Conservation (phyloP, 1,140 invertebrate genomes). For the Drosophila nikananu region DNA sequence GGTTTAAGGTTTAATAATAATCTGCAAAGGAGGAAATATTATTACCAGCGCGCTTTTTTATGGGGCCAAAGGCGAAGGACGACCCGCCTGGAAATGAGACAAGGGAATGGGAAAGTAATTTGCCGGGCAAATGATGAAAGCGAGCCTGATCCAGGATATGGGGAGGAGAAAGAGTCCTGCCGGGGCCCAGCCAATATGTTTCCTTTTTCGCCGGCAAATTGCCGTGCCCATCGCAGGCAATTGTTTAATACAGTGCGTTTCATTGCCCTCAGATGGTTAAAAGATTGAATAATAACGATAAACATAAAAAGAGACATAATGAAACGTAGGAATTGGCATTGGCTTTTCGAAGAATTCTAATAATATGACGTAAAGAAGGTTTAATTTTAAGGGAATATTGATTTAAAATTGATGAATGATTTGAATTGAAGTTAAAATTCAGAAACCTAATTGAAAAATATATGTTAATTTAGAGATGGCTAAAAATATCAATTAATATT, state of each 20-base stretch:
- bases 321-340: slow-evolving; percentile 10
- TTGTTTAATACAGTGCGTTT: slow-evolving; percentile 46
- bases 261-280: slow-evolving; percentile 33
- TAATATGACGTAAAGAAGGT: no score
- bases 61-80: slow-evolving; percentile 35
- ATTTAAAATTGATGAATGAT: not conserved
- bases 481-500: no score
- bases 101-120: slow-evolving; percentile 37
- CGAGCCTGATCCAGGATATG: slow-evolving; percentile 25
- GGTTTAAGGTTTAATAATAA: slow-evolving; percentile 62
- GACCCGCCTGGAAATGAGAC: slow-evolving; percentile 29
- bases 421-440: not conserved
- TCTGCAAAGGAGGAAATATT: slow-evolving; percentile 56
- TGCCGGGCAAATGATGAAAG: slow-evolving; percentile 37
- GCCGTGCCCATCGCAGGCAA: slow-evolving; percentile 28
- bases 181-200: slow-evolving; percentile 22
- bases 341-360: not conserved
- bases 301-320: slow-evolving; percentile 22
- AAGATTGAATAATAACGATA: slow-evolving; percentile 40
- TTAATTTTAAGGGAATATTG: not conserved
- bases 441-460: not conserved
- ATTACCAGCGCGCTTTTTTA: slow-evolving; percentile 50
- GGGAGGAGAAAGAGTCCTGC: not conserved
- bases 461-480: not conserved
- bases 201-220: slow-evolving; percentile 24